Percentiles rank a stretch among this genome's conserved stretches.
phyloP scores from a whole-genome alignment of 2,113 vertebrate species.

The Nannospalax galili region DNA sequence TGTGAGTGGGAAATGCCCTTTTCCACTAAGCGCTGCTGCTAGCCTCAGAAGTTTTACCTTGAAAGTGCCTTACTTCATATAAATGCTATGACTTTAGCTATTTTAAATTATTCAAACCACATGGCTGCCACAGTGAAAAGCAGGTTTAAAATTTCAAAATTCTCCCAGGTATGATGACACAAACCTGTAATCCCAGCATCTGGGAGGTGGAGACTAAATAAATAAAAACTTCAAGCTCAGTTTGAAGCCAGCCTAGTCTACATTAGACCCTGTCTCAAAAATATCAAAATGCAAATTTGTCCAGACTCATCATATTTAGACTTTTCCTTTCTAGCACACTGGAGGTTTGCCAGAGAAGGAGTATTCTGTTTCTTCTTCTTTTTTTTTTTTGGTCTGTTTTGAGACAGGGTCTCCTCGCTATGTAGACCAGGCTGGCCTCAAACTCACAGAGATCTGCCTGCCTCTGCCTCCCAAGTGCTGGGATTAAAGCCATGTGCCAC shows the following conservation, averaged over 20 bases:
- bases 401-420: no score
- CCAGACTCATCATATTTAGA: conserved; percentile 60
- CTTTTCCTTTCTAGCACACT: conserved; percentile 74
- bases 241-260: background rate
- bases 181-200: background rate
- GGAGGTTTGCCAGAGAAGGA: conserved; percentile 78
- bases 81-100: background rate
- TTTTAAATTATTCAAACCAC: conserved; percentile 54
- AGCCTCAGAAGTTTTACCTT: background rate
- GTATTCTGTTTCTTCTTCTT: background rate
- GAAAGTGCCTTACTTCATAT: background rate
- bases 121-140: conserved; percentile 43
- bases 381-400: no score
- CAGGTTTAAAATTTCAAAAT: conserved; percentile 59
- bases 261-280: background rate
- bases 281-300: no score
- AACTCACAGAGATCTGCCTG: no score
- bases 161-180: background rate
- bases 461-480: no score
- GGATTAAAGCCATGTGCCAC: no score
- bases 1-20: no score
- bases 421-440: no score
- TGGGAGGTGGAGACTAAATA: background rate
- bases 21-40: no score
- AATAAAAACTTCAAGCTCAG: no score